Base-by-base conservation (phyloP, 2,797 vertebrate species). In the Mastacembelus armatus region DNA sequence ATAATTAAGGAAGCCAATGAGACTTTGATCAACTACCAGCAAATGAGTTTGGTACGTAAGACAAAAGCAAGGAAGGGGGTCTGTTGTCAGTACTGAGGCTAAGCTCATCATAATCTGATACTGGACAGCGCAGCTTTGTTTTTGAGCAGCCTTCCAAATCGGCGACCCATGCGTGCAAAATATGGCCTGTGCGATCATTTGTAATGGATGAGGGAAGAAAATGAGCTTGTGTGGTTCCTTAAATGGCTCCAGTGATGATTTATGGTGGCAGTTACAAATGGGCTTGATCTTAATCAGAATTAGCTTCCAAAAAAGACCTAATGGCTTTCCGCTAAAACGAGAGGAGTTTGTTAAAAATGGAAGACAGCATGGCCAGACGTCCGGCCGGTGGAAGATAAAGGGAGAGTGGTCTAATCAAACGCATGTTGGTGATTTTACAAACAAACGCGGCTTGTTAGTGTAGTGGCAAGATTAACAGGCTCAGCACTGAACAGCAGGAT, bases 201-300 rank as follows among this genome's bases (percentile, higher is more conserved):
- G 68, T 81, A 86, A 88, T 78, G 75, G 80, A 89, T 73, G 84
- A 84, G 58, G 59, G 66, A 10, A 10, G 2, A 0, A 61, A 79
- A 84, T 19, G 79, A 85, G 85, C 62, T 33, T 32, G 26, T 55
- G 64, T 49, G 45, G 52, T 51, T 86, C 85, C 81, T 78, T 86
- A 88, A 89, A 85, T 85, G 83, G 83, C 79, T 84, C 61, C 7
- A n/a, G 43, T 15, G 0, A 45, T 91, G 92, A 94, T 93, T 83
- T 85, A 93, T 92, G 82, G 87, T 86, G 92, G 85, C 91, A 84
- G 89, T 87, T 92, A 92, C 85, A 91, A 93, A 92, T 84, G 90
- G 57, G 59, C 29, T 71, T 40, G 79, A 84, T 85, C 55, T 78
- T 85, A 80, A 87, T 87, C 83, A 80, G 83, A 86, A 85, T 85